Evolutionary conservation across 2,113 vertebrate species (phyloP), one percentile per base, ranked within the genome.

Genomic region (Brachypodius melanocephalos): DNA sequence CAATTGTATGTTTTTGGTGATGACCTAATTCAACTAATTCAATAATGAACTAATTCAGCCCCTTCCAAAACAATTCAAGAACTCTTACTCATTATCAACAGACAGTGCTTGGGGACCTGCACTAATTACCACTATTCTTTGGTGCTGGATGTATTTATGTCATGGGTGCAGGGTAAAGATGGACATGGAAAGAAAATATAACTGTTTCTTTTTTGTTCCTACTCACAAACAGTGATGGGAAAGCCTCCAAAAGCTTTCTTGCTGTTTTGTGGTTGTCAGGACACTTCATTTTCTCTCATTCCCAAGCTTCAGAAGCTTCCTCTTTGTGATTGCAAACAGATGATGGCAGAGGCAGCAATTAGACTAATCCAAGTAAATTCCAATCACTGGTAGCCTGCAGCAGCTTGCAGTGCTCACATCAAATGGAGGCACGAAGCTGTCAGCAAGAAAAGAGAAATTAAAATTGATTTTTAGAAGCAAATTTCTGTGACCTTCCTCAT

Each of bases 261-360:
- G 10, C 36, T 96, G 90, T 90, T 97, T 86, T 94, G 93, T 74
- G 92, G 91, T 80, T 90, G 90, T 97, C 93, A 91, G 93, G 93
- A 93, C 94, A 90, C 82, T 95, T 95, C 75, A 90, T 97, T 91
- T 96, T 88, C 93, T 66, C 85, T 90, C 88, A 79, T 96, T 97
- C 94, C 94, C 90, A 95, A 90, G 96, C 85, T 95, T 93, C 88
- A 91, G 95, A 95, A 95, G 94, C 89, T 96, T 95, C 93, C 94
- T 96, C 88, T 94, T 82, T 67, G 63, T 96, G 95, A 97, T 96
- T 96, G 93, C 94, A 96, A 96, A 93, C 95, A 96, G 94, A 97
- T 97, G 96, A 97, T 71, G 85, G 90, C 32, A 88, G 91, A 95
- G 78, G 42, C 46, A 36, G 85, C 88, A 96, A 96, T 93, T 96